Conservation (phyloP, 2,797 vertebrate genomes). For the Semotilus atromaculatus region DNA sequence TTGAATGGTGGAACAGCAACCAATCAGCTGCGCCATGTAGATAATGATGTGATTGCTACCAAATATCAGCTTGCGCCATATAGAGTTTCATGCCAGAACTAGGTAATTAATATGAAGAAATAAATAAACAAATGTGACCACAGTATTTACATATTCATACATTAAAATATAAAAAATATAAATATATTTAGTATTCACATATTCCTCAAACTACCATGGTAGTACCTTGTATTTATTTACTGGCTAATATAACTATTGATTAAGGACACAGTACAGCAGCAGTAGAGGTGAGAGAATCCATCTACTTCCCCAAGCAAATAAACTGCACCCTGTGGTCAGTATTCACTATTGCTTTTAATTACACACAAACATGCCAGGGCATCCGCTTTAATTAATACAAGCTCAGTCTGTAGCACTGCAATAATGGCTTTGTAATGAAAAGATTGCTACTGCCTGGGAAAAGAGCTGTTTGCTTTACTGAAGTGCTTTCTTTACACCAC, state of each 20-base stretch:
- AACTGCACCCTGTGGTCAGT: conserved; percentile 1
- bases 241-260: background rate
- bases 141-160: background rate
- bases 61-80: no score
- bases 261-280: background rate
- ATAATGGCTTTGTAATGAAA: conserved; percentile 75
- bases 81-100: no score
- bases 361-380: conserved; percentile 60
- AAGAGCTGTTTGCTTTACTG: conserved; percentile 58
- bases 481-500: conserved; percentile 62
- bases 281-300: background rate
- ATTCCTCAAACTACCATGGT: background rate
- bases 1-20: no score
- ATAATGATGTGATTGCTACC: no score
- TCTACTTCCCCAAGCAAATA: conserved; percentile 33
- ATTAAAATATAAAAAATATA: background rate
- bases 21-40: no score
- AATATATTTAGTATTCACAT: background rate
- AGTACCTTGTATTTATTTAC: background rate
- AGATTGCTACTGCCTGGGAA: conserved; percentile 62
- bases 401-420: conserved; percentile 48
- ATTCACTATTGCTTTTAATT: conserved; percentile 39
- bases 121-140: background rate
- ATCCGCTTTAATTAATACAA: conserved; percentile 67
- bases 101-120: background rate